phyloP scores from a whole-genome alignment of 2,113 vertebrate genomes.

The Ursus arctos region DNA sequence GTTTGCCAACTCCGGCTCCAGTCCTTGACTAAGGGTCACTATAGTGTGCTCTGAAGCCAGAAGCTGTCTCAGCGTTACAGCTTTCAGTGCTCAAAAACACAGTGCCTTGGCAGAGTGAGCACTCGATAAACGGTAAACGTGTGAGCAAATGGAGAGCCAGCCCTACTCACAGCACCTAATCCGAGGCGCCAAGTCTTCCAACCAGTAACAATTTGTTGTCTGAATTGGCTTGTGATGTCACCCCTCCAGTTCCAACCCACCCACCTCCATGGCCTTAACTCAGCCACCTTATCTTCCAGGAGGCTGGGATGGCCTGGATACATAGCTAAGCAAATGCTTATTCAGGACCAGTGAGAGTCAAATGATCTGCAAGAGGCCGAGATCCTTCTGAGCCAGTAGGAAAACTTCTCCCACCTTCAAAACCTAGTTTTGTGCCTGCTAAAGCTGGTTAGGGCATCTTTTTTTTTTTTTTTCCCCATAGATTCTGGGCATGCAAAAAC shows the following conservation, averaged over 20 bases:
- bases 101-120: neutral
- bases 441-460: neutral
- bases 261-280: neutral
- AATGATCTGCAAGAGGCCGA: neutral
- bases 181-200: neutral
- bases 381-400: neutral
- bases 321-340: neutral
- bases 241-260: neutral
- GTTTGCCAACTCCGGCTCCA: neutral
- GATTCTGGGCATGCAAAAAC: neutral
- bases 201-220: neutral
- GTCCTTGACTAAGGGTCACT: neutral
- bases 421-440: conserved; percentile 34
- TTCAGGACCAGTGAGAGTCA: neutral
- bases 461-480: neutral
- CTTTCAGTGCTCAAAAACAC: neutral
- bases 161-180: neutral
- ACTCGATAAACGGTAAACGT: neutral
- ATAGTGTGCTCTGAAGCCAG: neutral
- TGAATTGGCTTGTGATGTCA: neutral
- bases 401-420: neutral
- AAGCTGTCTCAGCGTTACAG: neutral
- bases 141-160: neutral
- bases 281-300: neutral
- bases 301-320: neutral